These are phyloP conservation scores for Erpobdella octoculata DNA, from an alignment of 2,888 invertebrate species.

Conservation along the genomic window DNA sequence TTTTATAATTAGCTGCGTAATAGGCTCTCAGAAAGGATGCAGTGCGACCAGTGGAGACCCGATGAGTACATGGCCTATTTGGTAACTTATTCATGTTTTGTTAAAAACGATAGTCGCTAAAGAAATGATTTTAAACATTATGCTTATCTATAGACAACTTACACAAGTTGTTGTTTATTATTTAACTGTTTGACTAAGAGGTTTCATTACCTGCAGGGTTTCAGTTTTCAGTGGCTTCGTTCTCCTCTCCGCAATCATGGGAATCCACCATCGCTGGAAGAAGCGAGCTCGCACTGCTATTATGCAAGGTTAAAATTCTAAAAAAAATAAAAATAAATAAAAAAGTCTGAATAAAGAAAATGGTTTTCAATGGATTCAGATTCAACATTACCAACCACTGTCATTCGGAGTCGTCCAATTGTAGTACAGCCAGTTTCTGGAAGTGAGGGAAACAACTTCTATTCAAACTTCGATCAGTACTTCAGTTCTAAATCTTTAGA, in stretches of 20 bases:
- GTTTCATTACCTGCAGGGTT: background rate
- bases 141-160: no score
- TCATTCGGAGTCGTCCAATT: background rate
- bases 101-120: no score
- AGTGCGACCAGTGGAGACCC: no score
- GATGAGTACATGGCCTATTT: no score
- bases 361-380: no score
- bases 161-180: background rate
- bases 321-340: no score
- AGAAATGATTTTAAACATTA: no score
- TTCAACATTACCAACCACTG: background rate
- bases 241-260: background rate
- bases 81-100: no score
- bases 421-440: background rate
- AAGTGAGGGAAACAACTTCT: background rate
- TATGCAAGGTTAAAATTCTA: background rate
- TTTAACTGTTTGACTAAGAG: background rate
- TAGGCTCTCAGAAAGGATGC: no score
- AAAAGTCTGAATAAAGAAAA: no score
- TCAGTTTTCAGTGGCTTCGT: slow-evolving; percentile 4
- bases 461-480: background rate
- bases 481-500: background rate
- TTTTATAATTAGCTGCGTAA: no score
- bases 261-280: slow-evolving; percentile 7
- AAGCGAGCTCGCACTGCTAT: background rate